Evolutionary conservation across 23 tunicate genomes (phyloP), one percentile per base, ranked within the genome.

Genomic region (Trididemnum nubilum): DNA sequence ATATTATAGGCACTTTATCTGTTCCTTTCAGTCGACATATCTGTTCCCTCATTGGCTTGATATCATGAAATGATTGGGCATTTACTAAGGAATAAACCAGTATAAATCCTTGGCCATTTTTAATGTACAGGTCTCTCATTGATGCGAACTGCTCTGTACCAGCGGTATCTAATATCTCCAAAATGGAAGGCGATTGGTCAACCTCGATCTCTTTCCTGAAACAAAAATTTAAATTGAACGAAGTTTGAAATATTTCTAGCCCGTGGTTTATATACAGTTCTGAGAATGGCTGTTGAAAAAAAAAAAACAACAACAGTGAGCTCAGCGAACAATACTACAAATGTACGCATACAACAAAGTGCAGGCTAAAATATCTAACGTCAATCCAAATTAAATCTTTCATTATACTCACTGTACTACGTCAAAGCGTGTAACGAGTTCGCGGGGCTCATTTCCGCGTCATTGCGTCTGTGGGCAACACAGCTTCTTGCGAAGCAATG

Each of bases 71-170:
- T 33, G 91, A 86, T 71, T 90, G 96, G 19, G 81, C 83, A 52
- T 88, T 86, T 51, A 86, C 90, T 5, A 90, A 67, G 31, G 96
- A 90, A 51, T 74, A 90, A 4, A 90, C 96, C 73, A 90, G 67
- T 34, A 90, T 86, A 64, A 90, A 90, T 2, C 96, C 96, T 81
- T 90, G 96, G 15, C 96, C 96, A 51, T 90, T 90, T 64, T 87
- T 87, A 4, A 90, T 90, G 50, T 90, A 90, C 24, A 90, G 71
- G 73, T 90, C 96, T 38, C 96, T 65, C 96, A 90, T 90, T 0
- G 96, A 90, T 4, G 96, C 96, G 44, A 90, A 90, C 64, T 90
- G 96, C 52, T 90, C 96, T 4, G 96, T 90, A 28, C 96, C 96
- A 4, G 96, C 96, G 5, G 96, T 90, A 84, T 90, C 96, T n/a